Percentiles rank a stretch among this genome's conserved stretches.
Conservation (phyloP, 2,888 invertebrate genomes). For the Coremacera marginata region DNA sequence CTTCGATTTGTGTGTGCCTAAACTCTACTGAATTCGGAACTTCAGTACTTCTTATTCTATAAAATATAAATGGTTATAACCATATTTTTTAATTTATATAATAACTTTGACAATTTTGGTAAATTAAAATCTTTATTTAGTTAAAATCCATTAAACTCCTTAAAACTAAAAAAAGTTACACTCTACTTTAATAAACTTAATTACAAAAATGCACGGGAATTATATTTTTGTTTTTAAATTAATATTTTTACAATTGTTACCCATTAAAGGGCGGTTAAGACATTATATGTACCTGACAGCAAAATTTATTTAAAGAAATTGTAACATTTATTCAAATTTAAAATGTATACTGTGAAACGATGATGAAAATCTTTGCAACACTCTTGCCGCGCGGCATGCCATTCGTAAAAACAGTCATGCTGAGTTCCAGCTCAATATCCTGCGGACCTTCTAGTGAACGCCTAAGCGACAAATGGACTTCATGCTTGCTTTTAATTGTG, state of each 20-base stretch:
- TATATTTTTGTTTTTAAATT: background rate
- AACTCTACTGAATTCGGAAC: too few species aligned
- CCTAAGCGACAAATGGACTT: slow-evolving; percentile 82
- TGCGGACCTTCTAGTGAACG: slow-evolving; percentile 87
- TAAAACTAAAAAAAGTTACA: background rate
- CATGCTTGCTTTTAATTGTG: slow-evolving; percentile 73
- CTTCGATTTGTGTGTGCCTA: too few species aligned
- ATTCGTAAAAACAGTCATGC: slow-evolving; percentile 84
- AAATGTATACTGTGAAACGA: slow-evolving; percentile 87
- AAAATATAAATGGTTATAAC: too few species aligned
- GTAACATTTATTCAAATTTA: slow-evolving; percentile 62
- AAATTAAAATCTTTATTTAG: too few species aligned
- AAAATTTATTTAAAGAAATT: background rate
- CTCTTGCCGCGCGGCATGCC: slow-evolving; percentile 84
- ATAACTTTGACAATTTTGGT: too few species aligned
- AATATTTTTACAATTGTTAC: background rate
- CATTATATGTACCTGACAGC: background rate
- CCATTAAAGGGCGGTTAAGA: background rate
- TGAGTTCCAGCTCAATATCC: slow-evolving; percentile 87
- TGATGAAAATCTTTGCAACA: slow-evolving; percentile 86
- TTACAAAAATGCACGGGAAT: background rate
- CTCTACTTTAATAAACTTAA: background rate
- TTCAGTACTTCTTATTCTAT: too few species aligned
- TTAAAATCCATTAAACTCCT: too few species aligned
- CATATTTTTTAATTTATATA: too few species aligned